Base-by-base conservation (phyloP, 1,140 invertebrate species). In the Mylabris phalerata region DNA sequence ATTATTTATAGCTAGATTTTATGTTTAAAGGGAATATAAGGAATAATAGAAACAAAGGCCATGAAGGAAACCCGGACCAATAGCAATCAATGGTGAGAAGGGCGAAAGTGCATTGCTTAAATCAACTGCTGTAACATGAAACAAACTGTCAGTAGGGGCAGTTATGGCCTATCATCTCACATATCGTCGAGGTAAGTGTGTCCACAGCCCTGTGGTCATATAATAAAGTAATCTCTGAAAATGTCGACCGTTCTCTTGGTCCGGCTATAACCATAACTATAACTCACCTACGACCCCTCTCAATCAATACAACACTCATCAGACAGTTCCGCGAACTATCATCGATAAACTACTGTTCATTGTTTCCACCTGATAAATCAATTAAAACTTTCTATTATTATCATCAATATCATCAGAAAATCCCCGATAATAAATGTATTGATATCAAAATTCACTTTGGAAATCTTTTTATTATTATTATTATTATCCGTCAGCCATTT, bases 161-260 rank as follows among this genome's bases (percentile, higher is more conserved):
- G 64, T 71, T 71, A 71, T 67, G 67, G 68, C 57, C 69, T 59
- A 72, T 72, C 71, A 70, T 72, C 65, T 67, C 64, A 67, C 67
- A 69, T 70, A 66, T 67, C 56, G 63, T 59, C 61, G 67, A 71
- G 67, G 69, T 71, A 69, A 67, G 68, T 63, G 60, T 65, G 66
- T 65, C 63, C 63, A 44, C 57, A 57, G 60, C 54, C 32, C 65
- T 57, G 64, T 55, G 62, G 64, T 56, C 63, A 69, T 67, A 72
- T 72, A 72, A 72, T 72, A 72, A 71, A 72, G 71, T 69, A 72
- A 72, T 72, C 69, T 71, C 48, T 61, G 61, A 63, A 71, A 72
- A 61, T 61, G 66, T 69, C 50, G 62, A 64, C 62, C 62, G 65
- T 60, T 67, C 62, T 11, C 66, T 64, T 57, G 67, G 50, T 47